Base-by-base conservation (phyloP, 1,140 invertebrate species). In the Zaprionus africanus region DNA sequence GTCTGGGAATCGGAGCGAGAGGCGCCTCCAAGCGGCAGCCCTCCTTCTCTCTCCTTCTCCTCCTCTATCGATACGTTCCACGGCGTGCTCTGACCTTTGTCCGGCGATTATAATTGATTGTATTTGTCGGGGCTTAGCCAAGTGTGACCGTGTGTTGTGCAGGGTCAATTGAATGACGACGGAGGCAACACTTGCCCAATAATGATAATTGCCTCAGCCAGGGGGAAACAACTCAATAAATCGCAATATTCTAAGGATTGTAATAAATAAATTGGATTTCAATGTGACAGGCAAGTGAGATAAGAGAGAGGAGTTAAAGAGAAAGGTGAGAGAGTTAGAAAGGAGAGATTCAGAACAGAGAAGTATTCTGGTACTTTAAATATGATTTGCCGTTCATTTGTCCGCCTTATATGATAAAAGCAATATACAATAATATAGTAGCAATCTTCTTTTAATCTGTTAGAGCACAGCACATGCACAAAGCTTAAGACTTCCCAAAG, bases 41-140 rank as follows among this genome's bases (percentile, higher is more conserved):
- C n/a, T n/a, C n/a, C n/a, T n/a, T n/a, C n/a, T n/a, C n/a, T n/a
- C 63, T 26, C 17, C 53, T 34, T 11, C 9, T 34, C 12, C 53
- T 54, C 53, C 13, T 1, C 51, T 13, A 13, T 38, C 22, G 43
- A 49, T 49, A 11, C 17, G 43, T 11, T 19, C 15, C 2, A 28
- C 19, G 3, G 9, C 15, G 53, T 59, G 54, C 4, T n/a, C 36
- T 13, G 24, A 13, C 24, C 15, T 34, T 12, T 36, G 49, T 19
- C 28, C 31, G 38, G 19, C 57, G 41, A 58, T 62, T 75, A 46
- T 63, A 75, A 75, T 75, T 75, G 72, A 75, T 75, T 70, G 53
- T 58, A 70, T 75, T 75, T 58, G 59, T 19, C 24, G 31, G 22
- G 34, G 26, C 59, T 63, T 70, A 34, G 57, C 28, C 19, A 51